Percentiles rank a stretch among this genome's conserved stretches.
Conservation (phyloP, 2,888 invertebrate genomes). For the Epinotia demarniana region DNA sequence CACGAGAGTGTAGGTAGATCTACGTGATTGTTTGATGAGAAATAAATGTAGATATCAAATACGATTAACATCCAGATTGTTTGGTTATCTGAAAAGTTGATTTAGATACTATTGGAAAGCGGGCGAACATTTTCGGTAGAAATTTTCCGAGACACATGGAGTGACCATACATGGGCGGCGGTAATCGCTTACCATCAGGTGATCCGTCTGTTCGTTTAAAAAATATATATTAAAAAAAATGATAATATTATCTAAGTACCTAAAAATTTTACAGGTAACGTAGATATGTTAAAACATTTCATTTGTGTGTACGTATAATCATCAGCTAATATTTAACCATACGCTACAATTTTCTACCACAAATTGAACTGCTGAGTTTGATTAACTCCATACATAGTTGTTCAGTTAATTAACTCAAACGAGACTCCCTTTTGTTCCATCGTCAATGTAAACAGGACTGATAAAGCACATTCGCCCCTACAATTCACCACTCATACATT, state of each 20-base stretch:
- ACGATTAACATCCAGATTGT: not conserved
- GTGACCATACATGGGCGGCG: too few species aligned
- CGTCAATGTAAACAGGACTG: conserved; percentile 22
- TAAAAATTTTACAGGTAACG: too few species aligned
- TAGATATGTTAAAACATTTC: not conserved
- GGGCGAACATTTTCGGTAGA: not conserved
- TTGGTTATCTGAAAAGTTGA: not conserved
- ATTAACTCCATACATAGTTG: conserved; percentile 19
- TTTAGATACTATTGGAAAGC: not conserved
- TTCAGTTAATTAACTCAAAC: conserved; percentile 19
- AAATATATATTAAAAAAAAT: too few species aligned
- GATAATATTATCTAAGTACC: too few species aligned
- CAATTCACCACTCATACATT: conserved; percentile 20
- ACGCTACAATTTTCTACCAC: not conserved
- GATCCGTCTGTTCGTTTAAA: too few species aligned
- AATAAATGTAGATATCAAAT: not conserved
- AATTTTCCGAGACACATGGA: not conserved
- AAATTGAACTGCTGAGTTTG: conserved; percentile 15
- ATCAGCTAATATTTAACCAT: not conserved
- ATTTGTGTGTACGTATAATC: not conserved
- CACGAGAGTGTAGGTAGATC: not conserved
- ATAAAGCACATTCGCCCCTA: conserved; percentile 13
- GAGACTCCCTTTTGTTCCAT: conserved; percentile 20
- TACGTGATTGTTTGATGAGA: not conserved
- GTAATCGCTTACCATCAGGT: too few species aligned